These are phyloP conservation scores for Anguilla anguilla DNA, from an alignment of 2,797 vertebrate genomes.

Conservation along the genomic window DNA sequence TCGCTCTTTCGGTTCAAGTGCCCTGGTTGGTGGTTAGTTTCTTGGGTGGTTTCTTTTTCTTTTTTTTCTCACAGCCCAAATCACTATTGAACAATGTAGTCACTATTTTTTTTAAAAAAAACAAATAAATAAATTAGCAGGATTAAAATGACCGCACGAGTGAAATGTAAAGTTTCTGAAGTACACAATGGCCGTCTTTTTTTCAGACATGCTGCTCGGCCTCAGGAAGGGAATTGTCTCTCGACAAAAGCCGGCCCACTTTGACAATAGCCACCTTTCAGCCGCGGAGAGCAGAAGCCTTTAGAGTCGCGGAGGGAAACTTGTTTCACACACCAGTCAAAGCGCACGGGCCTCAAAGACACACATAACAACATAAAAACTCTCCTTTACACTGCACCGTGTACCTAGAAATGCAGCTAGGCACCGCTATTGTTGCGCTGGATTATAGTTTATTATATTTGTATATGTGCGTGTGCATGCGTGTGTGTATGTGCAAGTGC, in stretches of 20 bases:
- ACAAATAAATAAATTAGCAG: constrained; percentile 72
- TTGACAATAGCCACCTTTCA: constrained; percentile 83
- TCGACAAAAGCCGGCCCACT: constrained; percentile 75
- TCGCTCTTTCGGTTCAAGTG: not conserved
- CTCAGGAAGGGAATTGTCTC: constrained; percentile 81
- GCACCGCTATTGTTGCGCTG: constrained; percentile 63
- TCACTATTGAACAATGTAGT: constrained; percentile 74
- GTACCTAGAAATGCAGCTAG: constrained; percentile 63
- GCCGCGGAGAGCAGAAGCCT: constrained; percentile 72
- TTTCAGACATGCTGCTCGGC: constrained; percentile 71
- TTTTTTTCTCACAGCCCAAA: constrained; percentile 60
- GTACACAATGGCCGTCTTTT: constrained; percentile 77
- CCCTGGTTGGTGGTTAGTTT: not conserved
- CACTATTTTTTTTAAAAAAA: constrained; percentile 68
- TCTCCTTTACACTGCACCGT: constrained; percentile 68
- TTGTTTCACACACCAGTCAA: constrained; percentile 87
- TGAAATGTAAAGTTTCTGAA: constrained; percentile 79
- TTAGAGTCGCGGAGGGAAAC: constrained; percentile 70
- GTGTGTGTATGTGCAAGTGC: not conserved
- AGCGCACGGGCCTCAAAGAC: constrained; percentile 52
- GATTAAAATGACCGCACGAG: constrained; percentile 83
- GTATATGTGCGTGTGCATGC: not conserved
- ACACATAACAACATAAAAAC: constrained; percentile 62
- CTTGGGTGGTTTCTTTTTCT: not conserved
- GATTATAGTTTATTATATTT: not conserved